phyloP scores from a whole-genome alignment of 2,797 vertebrate genomes.

The Clamator glandarius region DNA sequence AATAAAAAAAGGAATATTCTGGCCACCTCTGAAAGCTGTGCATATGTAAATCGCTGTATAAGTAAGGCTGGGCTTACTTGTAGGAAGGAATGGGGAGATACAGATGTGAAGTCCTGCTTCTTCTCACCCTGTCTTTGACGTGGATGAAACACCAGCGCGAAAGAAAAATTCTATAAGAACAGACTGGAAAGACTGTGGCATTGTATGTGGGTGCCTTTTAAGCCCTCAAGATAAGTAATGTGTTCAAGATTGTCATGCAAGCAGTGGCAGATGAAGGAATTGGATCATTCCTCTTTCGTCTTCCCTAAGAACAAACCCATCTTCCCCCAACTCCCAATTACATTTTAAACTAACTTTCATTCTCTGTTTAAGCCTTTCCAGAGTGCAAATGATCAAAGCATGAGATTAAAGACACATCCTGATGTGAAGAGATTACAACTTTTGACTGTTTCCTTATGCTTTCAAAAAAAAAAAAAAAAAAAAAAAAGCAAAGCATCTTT shows the following conservation, averaged over 20 bases:
- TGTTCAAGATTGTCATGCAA: slow-evolving; percentile 6
- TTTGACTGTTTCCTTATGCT: slow-evolving; percentile 39
- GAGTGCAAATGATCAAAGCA: slow-evolving; percentile 69
- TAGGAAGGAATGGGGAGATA: neutral
- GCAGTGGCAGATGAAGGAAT: slow-evolving; percentile 40
- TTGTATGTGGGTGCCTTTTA: neutral
- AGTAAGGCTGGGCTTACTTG: neutral
- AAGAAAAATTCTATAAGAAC: neutral
- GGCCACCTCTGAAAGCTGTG: neutral
- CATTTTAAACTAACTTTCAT: slow-evolving; percentile 55
- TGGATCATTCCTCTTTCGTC: slow-evolving; percentile 40
- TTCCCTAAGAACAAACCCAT: neutral
- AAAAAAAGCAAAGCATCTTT: slow-evolving; percentile 39
- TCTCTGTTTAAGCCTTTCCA: slow-evolving; percentile 62
- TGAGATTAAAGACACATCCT: slow-evolving; percentile 70
- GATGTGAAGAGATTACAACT: slow-evolving; percentile 58
- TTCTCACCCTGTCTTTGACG: too few relatives aligned
- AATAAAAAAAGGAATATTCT: too few relatives aligned
- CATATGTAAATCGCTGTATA: accelerated
- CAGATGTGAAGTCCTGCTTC: neutral
- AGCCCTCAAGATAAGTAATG: neutral
- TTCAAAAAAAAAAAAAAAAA: neutral
- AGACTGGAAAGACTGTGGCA: neutral
- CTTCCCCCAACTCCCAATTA: neutral
- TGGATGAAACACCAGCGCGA: accelerated